Evolutionary conservation across 2,888 invertebrate genomes (phyloP).

Genomic region (Meloe dianella): DNA sequence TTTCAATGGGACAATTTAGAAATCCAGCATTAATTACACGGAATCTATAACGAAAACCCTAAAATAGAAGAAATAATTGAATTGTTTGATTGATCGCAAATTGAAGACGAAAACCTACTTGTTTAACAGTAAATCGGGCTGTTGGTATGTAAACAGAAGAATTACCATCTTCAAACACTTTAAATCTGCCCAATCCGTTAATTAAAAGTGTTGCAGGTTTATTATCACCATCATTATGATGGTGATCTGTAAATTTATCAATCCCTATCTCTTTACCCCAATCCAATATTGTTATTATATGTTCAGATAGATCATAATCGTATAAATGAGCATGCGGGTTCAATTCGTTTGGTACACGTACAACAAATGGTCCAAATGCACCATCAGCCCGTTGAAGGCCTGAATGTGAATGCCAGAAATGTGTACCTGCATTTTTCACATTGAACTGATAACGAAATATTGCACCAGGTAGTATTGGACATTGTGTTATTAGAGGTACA

Average conservation of each 20-base stretch:
- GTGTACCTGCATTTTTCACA: slow-evolving; percentile 78
- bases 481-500: slow-evolving; percentile 84
- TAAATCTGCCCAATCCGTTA: slow-evolving; percentile 78
- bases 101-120: slow-evolving; percentile 60
- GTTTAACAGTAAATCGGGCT: slow-evolving; percentile 70
- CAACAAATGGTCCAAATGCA: slow-evolving; percentile 78
- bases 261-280: slow-evolving; percentile 80
- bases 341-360: slow-evolving; percentile 69
- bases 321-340: slow-evolving; percentile 73
- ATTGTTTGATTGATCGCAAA: too few relatives aligned
- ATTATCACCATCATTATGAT: slow-evolving; percentile 81
- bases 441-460: slow-evolving; percentile 78
- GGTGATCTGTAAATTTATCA: slow-evolving; percentile 82
- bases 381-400: slow-evolving; percentile 90
- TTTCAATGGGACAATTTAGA: slow-evolving; percentile 84
- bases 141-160: slow-evolving; percentile 64
- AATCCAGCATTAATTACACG: slow-evolving; percentile 85
- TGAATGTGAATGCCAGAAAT: slow-evolving; percentile 84
- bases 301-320: slow-evolving; percentile 79
- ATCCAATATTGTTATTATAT: slow-evolving; percentile 78
- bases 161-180: slow-evolving; percentile 53
- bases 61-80: too few relatives aligned
- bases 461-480: slow-evolving; percentile 77
- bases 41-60: slow-evolving; percentile 79
- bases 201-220: slow-evolving; percentile 82